Percentiles rank a stretch among this genome's conserved stretches.
phyloP scores from a whole-genome alignment of 1,140 invertebrate genomes.

The Mesaphorura yosii region DNA sequence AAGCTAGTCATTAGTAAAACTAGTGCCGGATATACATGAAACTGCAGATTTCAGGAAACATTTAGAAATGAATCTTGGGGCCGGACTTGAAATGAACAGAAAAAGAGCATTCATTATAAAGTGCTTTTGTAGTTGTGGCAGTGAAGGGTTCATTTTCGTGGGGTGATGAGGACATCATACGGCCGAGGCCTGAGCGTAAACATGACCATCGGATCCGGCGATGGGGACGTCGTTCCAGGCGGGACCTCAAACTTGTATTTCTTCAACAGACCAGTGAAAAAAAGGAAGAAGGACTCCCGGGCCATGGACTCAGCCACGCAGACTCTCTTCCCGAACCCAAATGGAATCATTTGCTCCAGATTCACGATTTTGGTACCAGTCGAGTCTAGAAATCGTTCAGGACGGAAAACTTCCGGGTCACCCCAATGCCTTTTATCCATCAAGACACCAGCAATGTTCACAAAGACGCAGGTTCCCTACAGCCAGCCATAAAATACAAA shows the following conservation, averaged over 20 bases:
- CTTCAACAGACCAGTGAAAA: conserved; percentile 1
- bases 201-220: background rate
- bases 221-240: background rate
- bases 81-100: no score
- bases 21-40: no score
- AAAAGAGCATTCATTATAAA: no score
- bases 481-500: background rate
- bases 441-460: background rate
- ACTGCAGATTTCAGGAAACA: no score
- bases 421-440: background rate
- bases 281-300: background rate
- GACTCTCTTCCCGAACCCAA: conserved; percentile 48
- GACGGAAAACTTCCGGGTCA: conserved; percentile 58
- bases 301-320: conserved; percentile 10
- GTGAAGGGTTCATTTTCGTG: background rate
- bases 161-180: conserved; percentile 1
- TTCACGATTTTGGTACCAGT: conserved; percentile 48
- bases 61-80: no score
- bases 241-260: conserved; percentile 3
- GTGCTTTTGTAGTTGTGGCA: no score
- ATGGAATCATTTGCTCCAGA: conserved; percentile 56
- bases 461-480: background rate
- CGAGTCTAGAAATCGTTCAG: conserved; percentile 59
- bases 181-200: background rate
- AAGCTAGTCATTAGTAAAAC: no score